Percentiles rank a stretch among this genome's conserved stretches.
Evolutionary conservation across 2,797 vertebrate species (phyloP).

Genomic region (Poeciliopsis gracilis): DNA sequence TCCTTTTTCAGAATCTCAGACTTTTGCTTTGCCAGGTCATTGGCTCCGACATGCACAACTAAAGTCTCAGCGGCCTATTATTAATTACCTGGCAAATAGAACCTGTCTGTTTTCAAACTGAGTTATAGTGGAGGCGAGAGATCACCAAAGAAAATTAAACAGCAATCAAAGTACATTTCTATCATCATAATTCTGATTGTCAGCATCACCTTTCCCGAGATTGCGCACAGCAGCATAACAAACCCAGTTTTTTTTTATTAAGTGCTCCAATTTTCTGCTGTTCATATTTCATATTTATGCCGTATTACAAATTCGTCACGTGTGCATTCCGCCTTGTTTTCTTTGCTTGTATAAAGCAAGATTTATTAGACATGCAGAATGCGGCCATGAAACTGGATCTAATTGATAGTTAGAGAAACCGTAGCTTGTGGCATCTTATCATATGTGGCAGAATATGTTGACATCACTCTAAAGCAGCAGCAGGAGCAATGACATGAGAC

Average conservation of each 20-base stretch:
- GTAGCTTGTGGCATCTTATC: slow-evolving; percentile 64
- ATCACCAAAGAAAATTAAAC: slow-evolving; percentile 85
- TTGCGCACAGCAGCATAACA: slow-evolving; percentile 85
- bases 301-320: slow-evolving; percentile 83
- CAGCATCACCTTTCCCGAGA: slow-evolving; percentile 83
- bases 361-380: slow-evolving; percentile 91
- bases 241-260: slow-evolving; percentile 90
- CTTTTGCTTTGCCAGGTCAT: too few species aligned
- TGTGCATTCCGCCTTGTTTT: slow-evolving; percentile 83
- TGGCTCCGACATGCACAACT: too few species aligned
- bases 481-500: slow-evolving; percentile 42
- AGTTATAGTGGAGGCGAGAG: slow-evolving; percentile 74
- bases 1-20: too few species aligned
- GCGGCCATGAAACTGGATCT: slow-evolving; percentile 85
- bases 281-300: slow-evolving; percentile 94
- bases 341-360: slow-evolving; percentile 86
- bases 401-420: slow-evolving; percentile 87
- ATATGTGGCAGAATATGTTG: slow-evolving; percentile 47
- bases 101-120: slow-evolving; percentile 79
- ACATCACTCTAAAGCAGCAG: slow-evolving; percentile 35
- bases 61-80: slow-evolving; percentile 85
- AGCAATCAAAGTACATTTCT: slow-evolving; percentile 90
- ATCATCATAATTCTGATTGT: slow-evolving; percentile 91
- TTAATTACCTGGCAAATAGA: slow-evolving; percentile 84
- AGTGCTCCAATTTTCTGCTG: slow-evolving; percentile 89